phyloP scores from a whole-genome alignment of 2,113 vertebrate species.

The Hippocampus abdominalis region DNA sequence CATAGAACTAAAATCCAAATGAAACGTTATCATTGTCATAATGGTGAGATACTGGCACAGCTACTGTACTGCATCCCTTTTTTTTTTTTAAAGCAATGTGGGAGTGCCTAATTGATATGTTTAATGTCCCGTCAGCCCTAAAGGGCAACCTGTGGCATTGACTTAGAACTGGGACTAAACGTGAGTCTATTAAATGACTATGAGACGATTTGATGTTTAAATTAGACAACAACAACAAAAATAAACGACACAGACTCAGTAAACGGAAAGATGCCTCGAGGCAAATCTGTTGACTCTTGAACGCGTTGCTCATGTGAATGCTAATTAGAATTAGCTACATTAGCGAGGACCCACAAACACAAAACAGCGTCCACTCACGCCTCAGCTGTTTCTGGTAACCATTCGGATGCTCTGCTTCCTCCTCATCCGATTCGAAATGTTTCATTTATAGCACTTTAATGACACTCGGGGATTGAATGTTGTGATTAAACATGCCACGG shows the following conservation, averaged over 20 bases:
- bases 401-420: constrained; percentile 52
- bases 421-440: constrained; percentile 63
- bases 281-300: not conserved
- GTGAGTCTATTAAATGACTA: not conserved
- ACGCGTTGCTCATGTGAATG: not conserved
- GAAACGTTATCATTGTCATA: not conserved
- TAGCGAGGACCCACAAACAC: constrained; percentile 5
- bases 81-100: not conserved
- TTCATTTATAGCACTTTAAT: constrained; percentile 50
- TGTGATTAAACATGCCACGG: constrained; percentile 3
- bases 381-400: constrained; percentile 58
- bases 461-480: not conserved
- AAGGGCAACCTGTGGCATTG: not conserved
- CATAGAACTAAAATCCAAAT: not conserved
- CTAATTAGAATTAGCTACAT: constrained; percentile 1
- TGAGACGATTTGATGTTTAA: not conserved
- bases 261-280: not conserved
- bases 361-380: constrained; percentile 45
- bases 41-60: too few species aligned
- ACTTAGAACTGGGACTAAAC: not conserved
- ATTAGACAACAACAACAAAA: not conserved
- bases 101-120: not conserved
- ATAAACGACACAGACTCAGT: not conserved
- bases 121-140: not conserved
- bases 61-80: not conserved